Base-by-base conservation (phyloP, 2,113 vertebrate species). In the Phylloscopus trochiloides region DNA sequence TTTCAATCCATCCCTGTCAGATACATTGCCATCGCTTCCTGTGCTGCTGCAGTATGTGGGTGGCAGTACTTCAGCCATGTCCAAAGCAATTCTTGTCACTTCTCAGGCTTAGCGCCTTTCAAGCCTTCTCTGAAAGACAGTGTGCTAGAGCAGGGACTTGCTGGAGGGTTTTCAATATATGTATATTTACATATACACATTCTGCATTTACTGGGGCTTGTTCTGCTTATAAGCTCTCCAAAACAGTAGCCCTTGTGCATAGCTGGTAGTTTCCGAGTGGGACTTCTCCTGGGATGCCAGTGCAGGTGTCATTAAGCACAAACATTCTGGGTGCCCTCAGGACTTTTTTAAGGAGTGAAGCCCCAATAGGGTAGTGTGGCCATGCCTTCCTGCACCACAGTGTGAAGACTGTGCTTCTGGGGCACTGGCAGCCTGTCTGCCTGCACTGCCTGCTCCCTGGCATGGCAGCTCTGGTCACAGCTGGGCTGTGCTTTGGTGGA, bases 311-410 rank as follows among this genome's bases (percentile, higher is more conserved):
- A 15, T 28, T 25, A 70, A 51, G 26, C 34, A 59, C 12, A 48
- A 38, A 11, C 26, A 51, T 58, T 45, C 22, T 74, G 42, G 1
- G 13, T 84, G 20, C 15, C 24, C 43, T 83, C 18, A 5, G 21
- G 43, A 22, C 24, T 52, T 7, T 50, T 66, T 58, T 16, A 84
- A 50, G 61, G 55, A 38, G 59, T 1, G 2, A 17, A 36, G 21
- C 18, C 24, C 45, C 36, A 22, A 32, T 5, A 24, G 59, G 18
- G 28, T n/a, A 3, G 3, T 11, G 18, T 51, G 31, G 11, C 8
- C 12, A 2, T 66, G 51, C 25, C 12, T 38, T 10, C 9, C 42
- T 10, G 1, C 29, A 3, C 36, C 17, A 3, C 0, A 0, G 6
- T 43, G 28, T 32, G 45, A 42, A 31, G 40, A 38, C 62, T 55